Conservation (phyloP, 2,113 vertebrate species). For the Blennius ocellaris region DNA sequence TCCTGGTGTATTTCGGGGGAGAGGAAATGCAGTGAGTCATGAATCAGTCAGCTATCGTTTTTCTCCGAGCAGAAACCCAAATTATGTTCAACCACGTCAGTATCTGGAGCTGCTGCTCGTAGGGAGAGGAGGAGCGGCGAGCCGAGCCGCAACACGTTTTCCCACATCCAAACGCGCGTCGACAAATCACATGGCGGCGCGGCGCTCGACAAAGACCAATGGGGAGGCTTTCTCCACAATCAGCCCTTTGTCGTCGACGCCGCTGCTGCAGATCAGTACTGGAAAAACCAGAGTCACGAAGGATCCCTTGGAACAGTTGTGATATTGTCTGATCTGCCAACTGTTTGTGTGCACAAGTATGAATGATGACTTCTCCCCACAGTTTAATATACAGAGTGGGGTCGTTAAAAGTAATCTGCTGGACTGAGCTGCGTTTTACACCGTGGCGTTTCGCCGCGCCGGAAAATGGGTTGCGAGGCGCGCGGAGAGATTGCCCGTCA, state of each 20-base stretch:
- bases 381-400: conserved; percentile 22
- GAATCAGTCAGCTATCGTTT: conserved; percentile 24
- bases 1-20: conserved; percentile 9
- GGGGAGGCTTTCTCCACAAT: conserved; percentile 39
- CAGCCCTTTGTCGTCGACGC: conserved; percentile 53
- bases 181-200: conserved; percentile 57
- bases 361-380: conserved; percentile 7
- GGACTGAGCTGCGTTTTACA: conserved; percentile 2
- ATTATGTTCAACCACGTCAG: background rate
- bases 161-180: conserved; percentile 43
- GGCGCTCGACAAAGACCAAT: conserved; percentile 46
- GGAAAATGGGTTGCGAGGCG: conserved; percentile 15
- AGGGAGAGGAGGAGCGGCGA: background rate
- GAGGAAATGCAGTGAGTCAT: conserved; percentile 55
- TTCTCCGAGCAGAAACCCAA: conserved; percentile 15
- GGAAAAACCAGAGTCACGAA: conserved; percentile 62
- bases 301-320: conserved; percentile 38
- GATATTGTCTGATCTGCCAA: conserved; percentile 41
- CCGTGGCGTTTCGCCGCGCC: conserved; percentile 12
- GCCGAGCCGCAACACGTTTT: conserved; percentile 24
- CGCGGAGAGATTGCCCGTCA: background rate
- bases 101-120: background rate
- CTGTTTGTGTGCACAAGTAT: conserved; percentile 33
- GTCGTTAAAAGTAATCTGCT: conserved; percentile 14
- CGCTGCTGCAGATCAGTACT: conserved; percentile 43